Evolutionary conservation across 2,113 vertebrate species (phyloP).

Genomic region (Anseranas semipalmata): DNA sequence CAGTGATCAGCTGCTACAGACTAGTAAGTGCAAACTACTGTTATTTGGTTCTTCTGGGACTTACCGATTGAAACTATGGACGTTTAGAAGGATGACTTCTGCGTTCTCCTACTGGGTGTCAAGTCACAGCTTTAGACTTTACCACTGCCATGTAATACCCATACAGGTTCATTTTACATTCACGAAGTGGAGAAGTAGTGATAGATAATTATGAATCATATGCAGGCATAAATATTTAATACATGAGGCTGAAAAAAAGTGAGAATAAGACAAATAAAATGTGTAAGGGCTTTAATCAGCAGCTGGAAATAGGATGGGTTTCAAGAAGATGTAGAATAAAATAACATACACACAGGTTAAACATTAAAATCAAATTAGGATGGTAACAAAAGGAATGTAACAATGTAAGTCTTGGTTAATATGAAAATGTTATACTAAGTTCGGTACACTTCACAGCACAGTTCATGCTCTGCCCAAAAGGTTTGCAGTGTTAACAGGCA

Average conservation of each 20-base stretch:
- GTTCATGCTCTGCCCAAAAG: not conserved
- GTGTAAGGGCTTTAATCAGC: not conserved
- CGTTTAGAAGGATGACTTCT: not conserved
- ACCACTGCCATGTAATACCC: not conserved
- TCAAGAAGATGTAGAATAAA: not conserved
- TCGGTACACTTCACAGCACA: not conserved
- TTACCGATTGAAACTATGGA: not conserved
- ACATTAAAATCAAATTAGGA: not conserved
- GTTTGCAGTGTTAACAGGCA: not conserved
- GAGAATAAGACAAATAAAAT: conserved; percentile 32
- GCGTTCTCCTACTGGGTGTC: not conserved
- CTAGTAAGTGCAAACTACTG: not conserved
- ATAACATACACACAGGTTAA: not conserved
- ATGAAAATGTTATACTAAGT: not conserved
- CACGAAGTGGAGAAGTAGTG: not conserved
- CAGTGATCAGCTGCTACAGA: not conserved
- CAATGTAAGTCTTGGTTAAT: not conserved
- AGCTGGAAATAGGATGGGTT: conserved; percentile 4
- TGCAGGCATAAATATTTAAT: conserved; percentile 53
- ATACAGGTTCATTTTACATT: conserved; percentile 16
- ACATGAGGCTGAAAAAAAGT: not conserved
- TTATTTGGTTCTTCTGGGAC: not conserved
- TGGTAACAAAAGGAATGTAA: not conserved
- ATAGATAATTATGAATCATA: conserved; percentile 41
- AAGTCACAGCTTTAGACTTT: not conserved